Conservation (phyloP, 2,797 vertebrate genomes). For the Streptopelia turtur region DNA sequence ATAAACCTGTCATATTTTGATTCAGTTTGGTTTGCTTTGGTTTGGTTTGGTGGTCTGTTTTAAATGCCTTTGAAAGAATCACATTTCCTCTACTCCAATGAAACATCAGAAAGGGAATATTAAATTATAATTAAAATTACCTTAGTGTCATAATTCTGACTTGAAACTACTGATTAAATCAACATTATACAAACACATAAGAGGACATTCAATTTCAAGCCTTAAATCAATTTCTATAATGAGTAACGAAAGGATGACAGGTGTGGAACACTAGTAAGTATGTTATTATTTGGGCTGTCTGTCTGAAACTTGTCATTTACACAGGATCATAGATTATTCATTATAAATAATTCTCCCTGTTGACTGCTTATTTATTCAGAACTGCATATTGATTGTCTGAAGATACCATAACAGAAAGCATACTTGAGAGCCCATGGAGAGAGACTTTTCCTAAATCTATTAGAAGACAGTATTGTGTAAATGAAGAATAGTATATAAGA, state of each 20-base stretch:
- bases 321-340: not conserved
- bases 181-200: not conserved
- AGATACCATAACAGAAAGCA: not conserved
- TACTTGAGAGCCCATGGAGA: not conserved
- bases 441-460: not conserved
- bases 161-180: not conserved
- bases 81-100: not conserved
- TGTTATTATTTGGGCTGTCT: not conserved
- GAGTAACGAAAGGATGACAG: not conserved
- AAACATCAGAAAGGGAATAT: not conserved
- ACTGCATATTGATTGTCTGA: not conserved
- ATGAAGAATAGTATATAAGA: not conserved
- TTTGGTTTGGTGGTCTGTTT: not conserved
- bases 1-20: not conserved
- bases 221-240: not conserved
- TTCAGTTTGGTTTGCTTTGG: not conserved
- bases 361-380: not conserved
- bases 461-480: not conserved
- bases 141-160: not conserved
- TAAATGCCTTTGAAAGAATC: not conserved
- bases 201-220: not conserved
- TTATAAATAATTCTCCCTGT: conserved; percentile 2
- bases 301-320: conserved; percentile 3
- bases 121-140: not conserved
- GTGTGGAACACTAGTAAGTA: not conserved